Conservation (phyloP, 2,888 invertebrate species). For the Anthophora plumipes region DNA sequence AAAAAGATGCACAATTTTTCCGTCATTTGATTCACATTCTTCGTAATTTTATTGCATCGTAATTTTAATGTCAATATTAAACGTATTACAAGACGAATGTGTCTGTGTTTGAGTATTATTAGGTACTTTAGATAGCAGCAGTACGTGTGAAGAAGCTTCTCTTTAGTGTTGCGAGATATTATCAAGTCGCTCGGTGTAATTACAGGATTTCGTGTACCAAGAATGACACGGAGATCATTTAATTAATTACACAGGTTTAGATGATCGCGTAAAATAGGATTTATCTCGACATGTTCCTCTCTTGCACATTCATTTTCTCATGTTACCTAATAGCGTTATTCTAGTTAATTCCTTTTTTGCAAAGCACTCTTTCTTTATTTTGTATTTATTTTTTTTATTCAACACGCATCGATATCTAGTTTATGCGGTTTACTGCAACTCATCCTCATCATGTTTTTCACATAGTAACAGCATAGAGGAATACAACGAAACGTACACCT, state of each 20-base stretch:
- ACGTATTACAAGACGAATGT: no score
- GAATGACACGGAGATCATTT: constrained; percentile 5
- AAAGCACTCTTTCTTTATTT: not conserved
- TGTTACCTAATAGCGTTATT: not conserved
- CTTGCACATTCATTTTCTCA: not conserved
- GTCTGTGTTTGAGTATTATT: not conserved
- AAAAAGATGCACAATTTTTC: no score
- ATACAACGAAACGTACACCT: constrained; percentile 8
- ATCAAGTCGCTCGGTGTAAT: not conserved
- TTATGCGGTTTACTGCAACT: not conserved
- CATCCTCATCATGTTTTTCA: not conserved
- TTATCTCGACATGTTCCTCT: no score
- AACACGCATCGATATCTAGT: not conserved
- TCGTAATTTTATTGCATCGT: no score
- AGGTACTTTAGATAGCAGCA: not conserved
- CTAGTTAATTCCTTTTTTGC: not conserved
- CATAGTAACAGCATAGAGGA: not conserved
- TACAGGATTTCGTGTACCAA: constrained; percentile 14
- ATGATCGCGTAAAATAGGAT: not conserved
- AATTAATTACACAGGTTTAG: constrained; percentile 16
- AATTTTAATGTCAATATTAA: no score
- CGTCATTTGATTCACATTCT: no score
- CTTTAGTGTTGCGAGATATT: not conserved
- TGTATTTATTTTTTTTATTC: no score
- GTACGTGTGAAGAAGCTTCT: not conserved